Conservation (phyloP, 2,113 vertebrate species). For the Murina feae region DNA sequence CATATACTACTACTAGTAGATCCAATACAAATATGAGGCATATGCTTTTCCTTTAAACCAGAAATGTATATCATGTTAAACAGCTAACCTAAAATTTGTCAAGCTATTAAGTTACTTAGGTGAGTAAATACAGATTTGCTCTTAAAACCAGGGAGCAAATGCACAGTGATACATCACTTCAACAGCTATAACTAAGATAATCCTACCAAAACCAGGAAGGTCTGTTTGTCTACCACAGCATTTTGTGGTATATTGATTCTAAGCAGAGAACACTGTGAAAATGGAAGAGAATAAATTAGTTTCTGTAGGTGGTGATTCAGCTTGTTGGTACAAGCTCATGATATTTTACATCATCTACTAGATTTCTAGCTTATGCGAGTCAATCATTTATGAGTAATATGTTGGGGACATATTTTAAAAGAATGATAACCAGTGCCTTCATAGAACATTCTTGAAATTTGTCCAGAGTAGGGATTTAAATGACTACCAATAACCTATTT, state of each 20-base stretch:
- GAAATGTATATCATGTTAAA: not conserved
- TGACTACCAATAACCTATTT: not conserved
- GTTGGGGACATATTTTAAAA: not conserved
- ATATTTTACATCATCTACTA: not conserved
- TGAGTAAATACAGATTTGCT: not conserved
- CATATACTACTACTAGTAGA: not conserved
- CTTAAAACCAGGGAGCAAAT: not conserved
- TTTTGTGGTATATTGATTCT: not conserved
- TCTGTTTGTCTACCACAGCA: not conserved
- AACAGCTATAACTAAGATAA: not conserved
- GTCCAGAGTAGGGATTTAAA: not conserved
- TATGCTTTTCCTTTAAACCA: not conserved
- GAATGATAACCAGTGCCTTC: not conserved
- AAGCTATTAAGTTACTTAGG: not conserved
- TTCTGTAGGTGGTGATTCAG: not conserved
- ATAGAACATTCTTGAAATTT: not conserved
- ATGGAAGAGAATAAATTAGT: not conserved
- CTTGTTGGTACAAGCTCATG: not conserved
- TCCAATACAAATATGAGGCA: not conserved
- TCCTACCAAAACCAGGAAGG: not conserved
- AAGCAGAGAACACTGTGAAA: not conserved
- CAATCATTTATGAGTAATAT: slow-evolving; percentile 12
- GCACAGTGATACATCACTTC: not conserved
- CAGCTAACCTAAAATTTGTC: not conserved
- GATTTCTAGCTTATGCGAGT: not conserved